Evolutionary conservation across 2,797 vertebrate genomes (phyloP).

Genomic region (Rhynchotus rufescens): DNA sequence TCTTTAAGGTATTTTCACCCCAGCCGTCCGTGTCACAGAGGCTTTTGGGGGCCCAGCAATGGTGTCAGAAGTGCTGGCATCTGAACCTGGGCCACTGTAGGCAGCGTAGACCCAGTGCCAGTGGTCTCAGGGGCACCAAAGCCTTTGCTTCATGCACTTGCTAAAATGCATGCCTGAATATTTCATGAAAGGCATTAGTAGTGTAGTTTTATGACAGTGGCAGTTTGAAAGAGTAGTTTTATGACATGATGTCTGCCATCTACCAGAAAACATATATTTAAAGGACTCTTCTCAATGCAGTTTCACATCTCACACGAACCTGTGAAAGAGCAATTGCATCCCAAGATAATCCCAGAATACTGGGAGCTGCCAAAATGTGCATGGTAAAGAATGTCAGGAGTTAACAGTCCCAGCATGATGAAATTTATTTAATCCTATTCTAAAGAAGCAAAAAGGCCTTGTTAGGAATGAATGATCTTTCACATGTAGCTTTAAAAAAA

Average conservation of each 20-base stretch:
- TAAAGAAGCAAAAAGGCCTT: slow-evolving; percentile 39
- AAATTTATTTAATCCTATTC: slow-evolving; percentile 45
- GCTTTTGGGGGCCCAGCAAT: background rate
- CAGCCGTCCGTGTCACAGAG: background rate
- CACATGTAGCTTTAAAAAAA: slow-evolving; percentile 42
- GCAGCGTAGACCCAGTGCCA: background rate
- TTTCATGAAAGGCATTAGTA: background rate
- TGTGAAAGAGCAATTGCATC: background rate
- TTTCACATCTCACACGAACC: background rate
- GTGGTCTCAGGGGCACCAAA: background rate
- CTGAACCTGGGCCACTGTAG: background rate
- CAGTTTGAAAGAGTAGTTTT: background rate
- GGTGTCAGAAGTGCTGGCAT: background rate
- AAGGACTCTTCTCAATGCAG: background rate
- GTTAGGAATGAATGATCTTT: slow-evolving; percentile 44
- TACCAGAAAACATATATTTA: background rate
- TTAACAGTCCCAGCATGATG: background rate
- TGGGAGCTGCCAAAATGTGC: background rate
- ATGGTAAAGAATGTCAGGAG: background rate
- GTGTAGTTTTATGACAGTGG: background rate
- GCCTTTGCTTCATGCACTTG: background rate
- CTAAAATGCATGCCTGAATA: background rate
- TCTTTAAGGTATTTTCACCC: background rate
- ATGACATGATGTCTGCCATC: background rate
- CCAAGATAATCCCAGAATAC: background rate